Percentiles rank a stretch among this genome's conserved stretches.
phyloP scores from a whole-genome alignment of 2,113 vertebrate genomes.

The Malaclemys terrapin region DNA sequence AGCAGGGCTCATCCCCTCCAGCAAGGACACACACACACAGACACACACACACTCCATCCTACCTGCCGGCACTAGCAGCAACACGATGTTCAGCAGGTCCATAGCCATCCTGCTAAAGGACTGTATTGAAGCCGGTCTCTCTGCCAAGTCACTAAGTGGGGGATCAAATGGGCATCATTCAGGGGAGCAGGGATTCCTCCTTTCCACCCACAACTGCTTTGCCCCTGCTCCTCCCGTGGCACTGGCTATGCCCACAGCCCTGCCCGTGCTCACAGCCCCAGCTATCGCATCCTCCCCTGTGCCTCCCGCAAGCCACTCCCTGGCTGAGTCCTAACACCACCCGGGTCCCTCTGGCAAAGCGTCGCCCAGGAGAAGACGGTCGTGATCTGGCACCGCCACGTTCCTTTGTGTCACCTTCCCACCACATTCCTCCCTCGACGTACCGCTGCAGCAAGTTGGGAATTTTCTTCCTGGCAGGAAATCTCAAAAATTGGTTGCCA shows the following conservation, averaged over 20 bases:
- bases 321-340: background rate
- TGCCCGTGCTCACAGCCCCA: background rate
- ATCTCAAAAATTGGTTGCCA: background rate
- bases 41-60: background rate
- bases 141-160: background rate
- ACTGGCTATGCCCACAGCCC: background rate
- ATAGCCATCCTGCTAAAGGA: background rate
- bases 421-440: accelerated
- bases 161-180: background rate
- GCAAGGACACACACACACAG: too few species aligned
- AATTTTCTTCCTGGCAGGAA: background rate
- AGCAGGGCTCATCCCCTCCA: too few species aligned
- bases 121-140: background rate
- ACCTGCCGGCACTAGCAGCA: background rate
- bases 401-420: background rate
- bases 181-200: background rate
- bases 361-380: background rate
- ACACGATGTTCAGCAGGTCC: background rate
- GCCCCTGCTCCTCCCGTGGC: too few species aligned
- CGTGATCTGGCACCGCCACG: too few species aligned
- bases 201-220: background rate
- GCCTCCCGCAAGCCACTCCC: background rate
- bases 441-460: background rate
- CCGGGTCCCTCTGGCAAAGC: too few species aligned
- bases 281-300: too few species aligned